Base-by-base conservation (phyloP, 2,113 vertebrate genomes). In the Pterocles orientalis region DNA sequence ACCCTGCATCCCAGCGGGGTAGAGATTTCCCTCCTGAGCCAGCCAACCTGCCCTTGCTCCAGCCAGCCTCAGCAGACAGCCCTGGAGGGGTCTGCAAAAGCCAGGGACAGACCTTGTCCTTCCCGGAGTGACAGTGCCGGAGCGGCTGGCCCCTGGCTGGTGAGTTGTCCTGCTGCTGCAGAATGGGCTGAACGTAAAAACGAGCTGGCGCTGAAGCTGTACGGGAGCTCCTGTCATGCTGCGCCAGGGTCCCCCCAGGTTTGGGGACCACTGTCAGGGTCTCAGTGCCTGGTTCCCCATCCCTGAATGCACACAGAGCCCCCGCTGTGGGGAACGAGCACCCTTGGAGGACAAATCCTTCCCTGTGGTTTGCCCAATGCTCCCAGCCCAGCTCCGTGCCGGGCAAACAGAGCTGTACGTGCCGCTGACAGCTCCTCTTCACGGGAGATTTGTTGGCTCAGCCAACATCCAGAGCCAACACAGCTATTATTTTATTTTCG, bases 401-500 rank as follows among this genome's bases (percentile, higher is more conserved):
- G 5, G 4, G 86, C 73, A 76, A 81, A 86, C 62, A 91, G 89
- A 87, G 73, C 88, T 85, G 81, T 92, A 17, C 7, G 29, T n/a
- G 58, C 69, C 14, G 3, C 73, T 89, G 85, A 94, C 85, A 88
- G 92, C 69, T 90, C 82, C 71, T 47, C 36, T 81, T 78, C 1
- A 1, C 75, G 66, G 39, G n/a, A 76, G 72, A 54, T 77, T 57
- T 88, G 69, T 65, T 82, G 73, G 79, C 86, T 88, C 84, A 81
- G 88, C 53, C 87, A n/a, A 69, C 68, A 84, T 31, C 76, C 91
- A 76, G 68, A 65, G 68, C 82, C 57, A 86, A 66, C 82, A 79
- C 4, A 0, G 51, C 58, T 61, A 53, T 85, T 83, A 47, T 41
- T 95, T 91, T 92, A 76, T 84, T 95, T 97, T 94, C 85, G 94